Evolutionary conservation across 2,888 invertebrate genomes (phyloP).

Genomic region (Orthonevra nobilis): DNA sequence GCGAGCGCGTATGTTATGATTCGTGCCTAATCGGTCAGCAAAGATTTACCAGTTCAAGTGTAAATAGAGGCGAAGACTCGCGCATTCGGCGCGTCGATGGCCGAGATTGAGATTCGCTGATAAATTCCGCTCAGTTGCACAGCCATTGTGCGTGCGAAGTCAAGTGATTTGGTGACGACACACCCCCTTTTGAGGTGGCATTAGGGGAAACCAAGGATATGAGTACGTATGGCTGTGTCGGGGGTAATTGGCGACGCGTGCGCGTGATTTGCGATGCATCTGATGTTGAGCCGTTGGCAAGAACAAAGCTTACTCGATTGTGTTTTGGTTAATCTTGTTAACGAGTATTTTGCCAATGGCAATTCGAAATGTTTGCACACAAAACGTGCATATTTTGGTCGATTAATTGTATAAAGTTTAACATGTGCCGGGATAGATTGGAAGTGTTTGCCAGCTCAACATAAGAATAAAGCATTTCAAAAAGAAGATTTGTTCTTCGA

Average conservation of each 20-base stretch:
- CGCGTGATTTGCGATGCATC: constrained; percentile 43
- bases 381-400: constrained; percentile 11
- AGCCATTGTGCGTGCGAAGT: constrained; percentile 49
- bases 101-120: constrained; percentile 24
- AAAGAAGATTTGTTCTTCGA: no score
- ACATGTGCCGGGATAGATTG: no score
- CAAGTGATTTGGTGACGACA: constrained; percentile 50
- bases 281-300: constrained; percentile 4
- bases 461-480: no score
- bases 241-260: constrained; percentile 67
- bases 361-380: constrained; percentile 57
- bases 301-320: constrained; percentile 54
- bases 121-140: constrained; percentile 57
- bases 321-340: constrained; percentile 42
- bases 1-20: constrained; percentile 66
- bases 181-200: constrained; percentile 65
- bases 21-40: constrained; percentile 70
- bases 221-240: constrained; percentile 26
- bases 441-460: no score
- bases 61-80: constrained; percentile 58
- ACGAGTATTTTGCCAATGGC: constrained; percentile 65
- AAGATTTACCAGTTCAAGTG: constrained; percentile 62
- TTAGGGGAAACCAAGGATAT: constrained; percentile 37
- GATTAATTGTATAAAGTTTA: no score
- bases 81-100: not conserved